Base-by-base conservation (phyloP, 2,113 vertebrate genomes). In the Dunckerocampus dactyliophorus region DNA sequence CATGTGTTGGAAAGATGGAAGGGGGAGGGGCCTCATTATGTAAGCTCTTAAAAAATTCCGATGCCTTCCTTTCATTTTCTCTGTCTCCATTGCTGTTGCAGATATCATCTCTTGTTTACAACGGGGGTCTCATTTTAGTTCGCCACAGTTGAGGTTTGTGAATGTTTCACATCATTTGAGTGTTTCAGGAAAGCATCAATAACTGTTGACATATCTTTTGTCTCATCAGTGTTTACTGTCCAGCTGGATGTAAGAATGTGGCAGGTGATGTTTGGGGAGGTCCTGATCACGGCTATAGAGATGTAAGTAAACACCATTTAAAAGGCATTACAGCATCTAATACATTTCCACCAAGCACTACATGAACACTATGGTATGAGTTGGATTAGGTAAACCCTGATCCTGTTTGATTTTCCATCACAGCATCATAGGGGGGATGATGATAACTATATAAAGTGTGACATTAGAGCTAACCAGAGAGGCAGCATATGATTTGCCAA, bases 181-280 rank as follows among this genome's bases (percentile, higher is more conserved):
- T 0, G 11, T 34, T 59, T 76, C 6, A 24, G 14, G 16, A 34
- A 13, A 51, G 20, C 45, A 19, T 1, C 21, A 12, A 45, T 8
- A 21, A 45, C 67, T 47, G 58, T 31, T 75, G 20, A 74, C 45
- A 0, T n/a, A 8, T 39, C 14, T 71, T 37, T 58, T 79, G 5
- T 16, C 64, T 52, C 79, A 78, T 31, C 84, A 95, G 94, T 4
- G 77, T 87, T 22, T 95, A 90, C 81, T 95, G 94, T 68, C 93
- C 94, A 0, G 93, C 90, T 0, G 94, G 94, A 65, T 95, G 94
- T 80, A 92, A 88, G 77, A 83, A 84, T 46, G 87, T 93, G 21
- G 62, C 83, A 0, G 93, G 93, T n/a, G 93, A 94, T 24, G 87
- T 95, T 65, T 94, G 92, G 92, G 94, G 94, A 61, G 92, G 88